These are phyloP conservation scores for human (Homo sapiens) DNA, from an alignment of 2,113 vertebrate species.

Conservation along the genomic window GRCh38 chr6:157047501-157048000, in stretches of 20 bases:
- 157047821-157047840: background rate
- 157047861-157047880: background rate
- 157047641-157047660: background rate
- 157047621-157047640: background rate
- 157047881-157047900: background rate
- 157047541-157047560: background rate
- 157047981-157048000: conserved; percentile 16
- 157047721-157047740: background rate
- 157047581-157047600: background rate
- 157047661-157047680: background rate
- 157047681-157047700: background rate
- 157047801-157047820: conserved; percentile 52
- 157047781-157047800: conserved; percentile 59
- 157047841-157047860: conserved; percentile 20
- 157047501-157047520: background rate
- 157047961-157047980: conserved; percentile 18
- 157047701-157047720: background rate
- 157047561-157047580: too few relatives aligned
- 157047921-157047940: background rate
- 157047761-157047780: conserved; percentile 54
- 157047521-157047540: background rate
- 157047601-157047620: background rate
- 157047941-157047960: background rate
- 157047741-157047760: conserved; percentile 22
- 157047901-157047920: background rate